Base-by-base conservation (phyloP, 2,113 vertebrate species). In the Gobio gobio region DNA sequence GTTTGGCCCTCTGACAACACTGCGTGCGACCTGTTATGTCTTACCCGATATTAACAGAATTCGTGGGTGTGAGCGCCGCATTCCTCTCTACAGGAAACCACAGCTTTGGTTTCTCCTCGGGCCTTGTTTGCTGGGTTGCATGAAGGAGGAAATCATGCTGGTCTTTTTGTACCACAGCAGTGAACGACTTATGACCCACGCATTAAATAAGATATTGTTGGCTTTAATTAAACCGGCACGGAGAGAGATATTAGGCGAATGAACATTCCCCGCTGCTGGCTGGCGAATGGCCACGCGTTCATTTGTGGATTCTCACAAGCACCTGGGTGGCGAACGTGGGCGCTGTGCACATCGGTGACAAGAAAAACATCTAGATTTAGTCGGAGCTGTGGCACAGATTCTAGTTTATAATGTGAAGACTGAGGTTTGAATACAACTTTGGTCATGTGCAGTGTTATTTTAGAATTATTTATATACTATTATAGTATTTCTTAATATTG, bases 221-320 rank as follows among this genome's bases (percentile, higher is more conserved):
- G 80, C 43, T 84, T 47, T 87, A 87, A 84, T 87, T 84, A 87
- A 29, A 79, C 16, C 49, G 18, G 36, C 83, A 79, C 22, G 7
- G 76, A 85, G 58, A 75, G 63, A 56, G 47, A 77, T 59, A 59
- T 68, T 75, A 82, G 85, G 12, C 16, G 61, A 12, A 70, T 22
- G 18, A 66, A 12, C 12, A 18, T 29, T 20, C 54, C 51, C 36
- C 51, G 75, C 51, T 83, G 40, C 29, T 45, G 29, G 36, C 26
- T 70, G 72, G 81, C 81, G 45, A 63, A 24, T 8, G 26, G 68
- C 84, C 80, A 72, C 64, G 1, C 26, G 33, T 66, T 68, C 14
- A 36, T 77, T 54, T 33, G 24, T 54, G 43, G 10, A 47, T 80
- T 47, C 7, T 29, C 22, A 20, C 5, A 10, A 84, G 24, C n/a